phyloP scores from a whole-genome alignment of 64 coral and sea anemone genomes.

The Pocillopora damicornis region DNA sequence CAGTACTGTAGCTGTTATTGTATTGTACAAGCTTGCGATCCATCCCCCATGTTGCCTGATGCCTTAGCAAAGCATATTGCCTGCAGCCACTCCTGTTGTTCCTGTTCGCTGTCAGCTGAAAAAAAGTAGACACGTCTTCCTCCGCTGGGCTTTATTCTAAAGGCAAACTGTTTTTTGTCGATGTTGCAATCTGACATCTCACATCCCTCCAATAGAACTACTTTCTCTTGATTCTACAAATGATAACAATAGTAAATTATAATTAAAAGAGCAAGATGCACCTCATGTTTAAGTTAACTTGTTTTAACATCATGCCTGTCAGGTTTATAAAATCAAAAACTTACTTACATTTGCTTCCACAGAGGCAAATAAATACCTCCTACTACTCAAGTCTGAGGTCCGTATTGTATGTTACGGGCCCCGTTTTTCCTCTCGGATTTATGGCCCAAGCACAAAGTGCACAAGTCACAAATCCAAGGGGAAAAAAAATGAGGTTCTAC shows the following conservation, averaged over 20 bases:
- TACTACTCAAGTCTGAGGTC: too few species aligned
- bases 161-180: constrained; percentile 85
- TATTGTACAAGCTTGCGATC: constrained; percentile 73
- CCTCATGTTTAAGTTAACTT: too few species aligned
- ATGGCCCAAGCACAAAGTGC: too few species aligned
- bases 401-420: too few species aligned
- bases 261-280: background rate
- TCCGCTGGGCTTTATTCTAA: constrained; percentile 80
- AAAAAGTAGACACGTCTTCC: constrained; percentile 78
- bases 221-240: constrained; percentile 61
- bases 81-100: constrained; percentile 99
- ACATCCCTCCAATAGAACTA: constrained; percentile 78
- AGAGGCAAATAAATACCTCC: too few species aligned
- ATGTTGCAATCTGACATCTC: constrained; percentile 86
- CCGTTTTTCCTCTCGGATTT: too few species aligned
- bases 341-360: too few species aligned
- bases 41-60: constrained; percentile 72
- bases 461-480: too few species aligned
- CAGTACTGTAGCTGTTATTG: constrained; percentile 42
- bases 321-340: too few species aligned
- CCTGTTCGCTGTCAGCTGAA: constrained; percentile 76
- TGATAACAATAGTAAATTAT: background rate
- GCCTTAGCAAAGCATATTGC: constrained; percentile 96
- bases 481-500: too few species aligned
- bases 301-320: too few species aligned